Evolutionary conservation across 2,113 vertebrate genomes (phyloP).

Genomic region (Macquaria ambigua): DNA sequence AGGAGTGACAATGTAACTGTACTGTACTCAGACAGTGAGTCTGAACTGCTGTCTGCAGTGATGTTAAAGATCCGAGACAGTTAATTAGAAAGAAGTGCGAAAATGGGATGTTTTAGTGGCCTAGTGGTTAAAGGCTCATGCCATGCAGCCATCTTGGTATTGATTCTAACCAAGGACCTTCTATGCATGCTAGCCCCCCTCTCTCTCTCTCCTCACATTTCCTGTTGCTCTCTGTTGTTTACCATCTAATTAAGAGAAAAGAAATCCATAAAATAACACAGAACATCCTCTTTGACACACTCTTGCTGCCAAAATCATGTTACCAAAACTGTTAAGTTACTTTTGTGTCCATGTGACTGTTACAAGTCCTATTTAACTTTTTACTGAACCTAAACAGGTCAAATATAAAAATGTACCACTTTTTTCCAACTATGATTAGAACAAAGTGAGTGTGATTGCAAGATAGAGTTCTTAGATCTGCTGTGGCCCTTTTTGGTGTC

Average conservation of each 20-base stretch:
- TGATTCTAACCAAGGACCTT: neutral
- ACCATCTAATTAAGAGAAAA: neutral
- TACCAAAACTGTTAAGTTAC: neutral
- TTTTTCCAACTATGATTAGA: neutral
- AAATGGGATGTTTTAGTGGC: neutral
- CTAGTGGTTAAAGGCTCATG: neutral
- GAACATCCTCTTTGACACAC: neutral
- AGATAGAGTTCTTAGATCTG: neutral
- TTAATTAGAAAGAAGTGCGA: neutral
- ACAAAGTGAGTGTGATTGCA: neutral
- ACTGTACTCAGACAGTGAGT: neutral
- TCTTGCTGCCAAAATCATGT: neutral
- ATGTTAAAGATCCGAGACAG: neutral
- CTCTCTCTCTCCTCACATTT: too few relatives aligned
- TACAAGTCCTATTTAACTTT: neutral
- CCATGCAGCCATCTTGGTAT: neutral
- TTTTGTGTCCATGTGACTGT: neutral
- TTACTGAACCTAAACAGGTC: neutral
- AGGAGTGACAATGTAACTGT: neutral
- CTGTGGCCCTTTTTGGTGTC: neutral
- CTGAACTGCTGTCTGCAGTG: neutral
- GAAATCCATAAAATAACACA: neutral
- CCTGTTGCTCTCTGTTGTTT: neutral
- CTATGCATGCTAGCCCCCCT: neutral
- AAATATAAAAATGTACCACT: too few relatives aligned